Evolutionary conservation across 2,888 invertebrate genomes (phyloP).

Genomic region (Rotaria socialis): DNA sequence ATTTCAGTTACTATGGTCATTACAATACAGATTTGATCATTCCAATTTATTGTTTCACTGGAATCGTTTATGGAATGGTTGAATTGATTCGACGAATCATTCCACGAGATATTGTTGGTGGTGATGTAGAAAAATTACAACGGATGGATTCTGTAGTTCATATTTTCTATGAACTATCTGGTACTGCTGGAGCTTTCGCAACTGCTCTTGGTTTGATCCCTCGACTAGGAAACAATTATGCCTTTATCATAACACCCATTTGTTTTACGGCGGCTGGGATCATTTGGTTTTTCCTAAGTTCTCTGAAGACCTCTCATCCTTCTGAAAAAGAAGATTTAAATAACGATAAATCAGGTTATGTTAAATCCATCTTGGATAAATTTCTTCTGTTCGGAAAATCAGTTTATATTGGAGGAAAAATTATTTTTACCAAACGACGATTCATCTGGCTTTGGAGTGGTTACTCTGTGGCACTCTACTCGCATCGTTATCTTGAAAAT

Average conservation of each 20-base stretch:
- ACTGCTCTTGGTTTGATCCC: background rate
- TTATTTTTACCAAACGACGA: too few species aligned
- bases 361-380: too few species aligned
- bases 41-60: conserved; percentile 24
- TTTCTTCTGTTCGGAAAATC: too few species aligned
- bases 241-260: background rate
- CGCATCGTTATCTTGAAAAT: conserved; percentile 21
- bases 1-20: conserved; percentile 8
- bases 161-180: conserved; percentile 23
- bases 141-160: conserved; percentile 20
- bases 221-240: conserved; percentile 22
- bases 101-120: conserved; percentile 34
- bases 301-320: too few species aligned
- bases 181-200: background rate
- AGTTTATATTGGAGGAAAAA: too few species aligned
- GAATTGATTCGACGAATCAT: conserved; percentile 31
- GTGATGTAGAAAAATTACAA: conserved; percentile 24
- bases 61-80: background rate
- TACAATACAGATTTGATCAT: background rate
- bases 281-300: background rate
- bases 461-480: background rate
- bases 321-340: too few species aligned
- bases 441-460: background rate
- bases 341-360: too few species aligned
- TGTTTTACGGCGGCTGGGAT: background rate